Evolutionary conservation across 2,888 invertebrate species (phyloP).

Genomic region (Calliopum simillimum): DNA sequence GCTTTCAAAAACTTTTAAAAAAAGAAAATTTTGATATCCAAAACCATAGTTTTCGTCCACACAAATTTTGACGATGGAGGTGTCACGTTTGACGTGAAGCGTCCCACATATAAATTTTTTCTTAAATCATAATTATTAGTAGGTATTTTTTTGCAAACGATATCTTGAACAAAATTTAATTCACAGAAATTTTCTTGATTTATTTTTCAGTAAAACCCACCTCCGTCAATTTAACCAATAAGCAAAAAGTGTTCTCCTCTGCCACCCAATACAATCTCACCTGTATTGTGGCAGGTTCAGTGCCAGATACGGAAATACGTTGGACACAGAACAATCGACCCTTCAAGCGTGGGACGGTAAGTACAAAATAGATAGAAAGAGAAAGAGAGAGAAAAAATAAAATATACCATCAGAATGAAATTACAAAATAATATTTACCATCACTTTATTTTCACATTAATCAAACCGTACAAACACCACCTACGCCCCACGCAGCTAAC

Average conservation of each 20-base stretch:
- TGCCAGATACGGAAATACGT: slow-evolving; percentile 85
- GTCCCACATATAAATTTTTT: no score
- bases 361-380: slow-evolving; percentile 45
- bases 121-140: no score
- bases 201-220: slow-evolving; percentile 79
- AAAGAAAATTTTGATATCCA: no score
- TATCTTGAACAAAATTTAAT: slow-evolving; percentile 1
- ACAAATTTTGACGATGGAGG: no score
- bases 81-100: no score
- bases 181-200: slow-evolving; percentile 5
- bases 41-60: no score
- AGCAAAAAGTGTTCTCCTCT: slow-evolving; percentile 82
- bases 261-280: slow-evolving; percentile 82
- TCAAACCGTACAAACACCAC: not conserved
- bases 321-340: slow-evolving; percentile 87
- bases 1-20: no score
- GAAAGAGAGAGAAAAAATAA: not conserved
- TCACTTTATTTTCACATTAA: not conserved
- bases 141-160: no score
- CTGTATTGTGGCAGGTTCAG: slow-evolving; percentile 86
- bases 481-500: slow-evolving; percentile 68
- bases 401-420: no score
- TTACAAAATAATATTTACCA: not conserved
- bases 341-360: slow-evolving; percentile 82
- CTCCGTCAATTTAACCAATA: slow-evolving; percentile 80